Conservation (phyloP, 2,888 invertebrate species). For the Neoscelio sp. region DNA sequence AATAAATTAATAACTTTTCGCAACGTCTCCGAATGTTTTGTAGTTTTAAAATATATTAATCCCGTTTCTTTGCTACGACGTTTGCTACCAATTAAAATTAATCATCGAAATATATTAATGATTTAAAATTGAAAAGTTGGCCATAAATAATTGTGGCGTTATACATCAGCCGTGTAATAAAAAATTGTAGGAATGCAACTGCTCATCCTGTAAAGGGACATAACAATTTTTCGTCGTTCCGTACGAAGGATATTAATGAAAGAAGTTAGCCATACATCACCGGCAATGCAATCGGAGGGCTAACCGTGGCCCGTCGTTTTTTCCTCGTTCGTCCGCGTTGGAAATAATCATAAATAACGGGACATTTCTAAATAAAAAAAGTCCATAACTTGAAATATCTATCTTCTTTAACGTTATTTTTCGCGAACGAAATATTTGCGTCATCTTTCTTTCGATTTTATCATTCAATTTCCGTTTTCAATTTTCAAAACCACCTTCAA, state of each 20-base stretch:
- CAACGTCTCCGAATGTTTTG: too few species aligned
- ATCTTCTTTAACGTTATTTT: conserved; percentile 50
- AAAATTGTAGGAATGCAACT: conserved; percentile 31
- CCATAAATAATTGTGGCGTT: neutral
- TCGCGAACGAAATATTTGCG: conserved; percentile 9
- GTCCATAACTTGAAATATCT: conserved; percentile 49
- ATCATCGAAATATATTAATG: too few species aligned
- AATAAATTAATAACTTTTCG: too few species aligned
- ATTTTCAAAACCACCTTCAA: too few species aligned
- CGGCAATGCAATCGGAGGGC: conserved; percentile 55
- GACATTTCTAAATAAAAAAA: conserved; percentile 50
- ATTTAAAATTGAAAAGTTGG: too few species aligned
- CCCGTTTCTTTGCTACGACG: too few species aligned
- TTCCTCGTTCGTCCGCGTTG: conserved; percentile 41
- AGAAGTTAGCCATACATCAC: conserved; percentile 61
- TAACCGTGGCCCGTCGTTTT: conserved; percentile 30
- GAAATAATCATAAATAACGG: conserved; percentile 61
- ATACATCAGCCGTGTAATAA: conserved; percentile 6
- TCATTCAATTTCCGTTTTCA: too few species aligned
- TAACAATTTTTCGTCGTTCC: conserved; percentile 52
- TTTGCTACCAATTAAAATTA: too few species aligned
- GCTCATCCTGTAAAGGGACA: conserved; percentile 25
- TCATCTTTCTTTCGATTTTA: conserved; percentile 17
- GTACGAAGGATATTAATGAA: conserved; percentile 53
- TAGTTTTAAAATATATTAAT: too few species aligned